phyloP scores from a whole-genome alignment of 2,113 vertebrate genomes.

The Ceyx margarethae region DNA sequence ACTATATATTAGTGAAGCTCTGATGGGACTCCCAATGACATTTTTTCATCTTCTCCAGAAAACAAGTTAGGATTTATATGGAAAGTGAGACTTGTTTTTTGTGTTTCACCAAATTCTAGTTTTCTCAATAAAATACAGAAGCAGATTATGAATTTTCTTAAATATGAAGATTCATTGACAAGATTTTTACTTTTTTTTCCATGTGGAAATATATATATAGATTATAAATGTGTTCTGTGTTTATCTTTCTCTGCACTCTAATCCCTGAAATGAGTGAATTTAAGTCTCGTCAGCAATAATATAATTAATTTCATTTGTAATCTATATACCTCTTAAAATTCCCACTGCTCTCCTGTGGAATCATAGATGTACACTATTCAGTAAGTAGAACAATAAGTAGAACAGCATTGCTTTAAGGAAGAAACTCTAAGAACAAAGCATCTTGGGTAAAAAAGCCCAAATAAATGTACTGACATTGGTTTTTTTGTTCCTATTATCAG shows the following conservation, averaged over 20 bases:
- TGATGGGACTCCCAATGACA: background rate
- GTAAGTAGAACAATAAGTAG: background rate
- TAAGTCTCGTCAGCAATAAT: background rate
- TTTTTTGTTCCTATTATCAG: background rate
- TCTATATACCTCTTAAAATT: background rate
- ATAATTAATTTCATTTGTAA: background rate
- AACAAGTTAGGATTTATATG: background rate
- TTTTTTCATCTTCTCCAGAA: background rate
- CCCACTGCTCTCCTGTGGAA: background rate
- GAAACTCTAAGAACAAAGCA: background rate
- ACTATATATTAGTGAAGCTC: background rate
- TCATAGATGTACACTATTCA: background rate
- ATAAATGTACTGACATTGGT: background rate
- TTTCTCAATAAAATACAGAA: background rate
- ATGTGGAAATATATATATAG: background rate
- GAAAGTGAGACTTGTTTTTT: background rate
- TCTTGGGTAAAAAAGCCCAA: background rate
- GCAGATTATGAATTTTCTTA: background rate
- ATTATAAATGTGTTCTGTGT: background rate
- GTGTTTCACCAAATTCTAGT: background rate
- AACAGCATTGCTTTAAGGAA: background rate
- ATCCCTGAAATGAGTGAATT: background rate
- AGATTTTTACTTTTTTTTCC: background rate
- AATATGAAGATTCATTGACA: background rate
- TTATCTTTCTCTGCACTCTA: background rate